Percentiles rank a stretch among this genome's conserved stretches.
Evolutionary conservation across 2,888 invertebrate species (phyloP).

Genomic region (Tolmerus cingulatus): DNA sequence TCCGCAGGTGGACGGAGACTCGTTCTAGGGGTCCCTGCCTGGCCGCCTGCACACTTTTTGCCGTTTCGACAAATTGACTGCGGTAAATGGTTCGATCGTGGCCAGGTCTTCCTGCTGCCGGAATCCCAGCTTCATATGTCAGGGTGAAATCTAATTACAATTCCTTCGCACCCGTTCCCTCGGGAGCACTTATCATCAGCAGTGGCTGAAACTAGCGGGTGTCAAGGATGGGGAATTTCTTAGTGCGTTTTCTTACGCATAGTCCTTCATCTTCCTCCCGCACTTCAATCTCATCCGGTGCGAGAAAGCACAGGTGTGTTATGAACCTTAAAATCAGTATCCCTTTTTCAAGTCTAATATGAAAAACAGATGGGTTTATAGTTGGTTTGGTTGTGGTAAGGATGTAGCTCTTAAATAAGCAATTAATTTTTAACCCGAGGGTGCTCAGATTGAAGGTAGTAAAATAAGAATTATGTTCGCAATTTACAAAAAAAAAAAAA

Average conservation of each 20-base stretch:
- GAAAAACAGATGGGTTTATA: not conserved
- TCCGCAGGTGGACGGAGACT: slow-evolving; percentile 46
- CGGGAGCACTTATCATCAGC: slow-evolving; percentile 31
- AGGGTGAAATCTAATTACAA: slow-evolving; percentile 49
- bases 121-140: not conserved
- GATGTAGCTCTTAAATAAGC: not conserved
- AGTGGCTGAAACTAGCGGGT: not conserved
- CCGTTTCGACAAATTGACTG: slow-evolving; percentile 49
- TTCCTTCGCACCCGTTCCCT: slow-evolving; percentile 43
- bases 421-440: not conserved
- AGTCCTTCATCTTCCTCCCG: not conserved
- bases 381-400: not conserved
- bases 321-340: not conserved
- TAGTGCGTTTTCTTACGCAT: not conserved
- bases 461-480: not conserved
- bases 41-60: slow-evolving; percentile 20
- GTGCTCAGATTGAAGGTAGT: not conserved
- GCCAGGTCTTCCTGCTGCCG: not conserved
- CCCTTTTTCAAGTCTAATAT: not conserved
- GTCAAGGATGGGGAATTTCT: not conserved
- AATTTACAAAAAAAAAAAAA: not conserved
- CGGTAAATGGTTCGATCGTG: slow-evolving; percentile 36
- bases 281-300: not conserved
- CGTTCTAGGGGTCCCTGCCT: not conserved
- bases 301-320: not conserved